Evolutionary conservation across 2,797 vertebrate species (phyloP).

Genomic region (Parauchenoglanis punctatus): DNA sequence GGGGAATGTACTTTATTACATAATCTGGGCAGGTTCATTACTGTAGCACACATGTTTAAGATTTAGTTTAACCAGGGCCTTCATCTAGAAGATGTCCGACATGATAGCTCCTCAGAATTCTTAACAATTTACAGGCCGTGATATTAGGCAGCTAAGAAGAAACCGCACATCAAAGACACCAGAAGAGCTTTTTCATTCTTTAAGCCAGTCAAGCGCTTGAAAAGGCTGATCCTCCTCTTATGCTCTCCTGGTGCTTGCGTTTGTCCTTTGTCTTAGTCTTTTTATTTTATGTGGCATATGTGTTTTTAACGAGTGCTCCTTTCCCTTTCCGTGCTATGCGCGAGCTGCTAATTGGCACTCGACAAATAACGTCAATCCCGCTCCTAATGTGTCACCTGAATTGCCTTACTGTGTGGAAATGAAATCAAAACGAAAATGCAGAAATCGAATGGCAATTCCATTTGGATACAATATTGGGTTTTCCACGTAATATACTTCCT

Average conservation of each 20-base stretch:
- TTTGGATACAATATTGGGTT: slow-evolving; percentile 29
- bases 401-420: slow-evolving; percentile 28
- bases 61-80: slow-evolving; percentile 1
- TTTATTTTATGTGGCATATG: slow-evolving; percentile 45
- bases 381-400: slow-evolving; percentile 32
- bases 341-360: slow-evolving; percentile 28
- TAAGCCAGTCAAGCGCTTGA: slow-evolving; percentile 5
- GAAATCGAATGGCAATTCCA: slow-evolving; percentile 45
- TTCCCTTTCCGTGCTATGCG: slow-evolving; percentile 60
- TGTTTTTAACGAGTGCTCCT: slow-evolving; percentile 44
- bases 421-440: slow-evolving; percentile 18
- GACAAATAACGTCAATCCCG: neutral
- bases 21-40: slow-evolving; percentile 21
- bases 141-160: slow-evolving; percentile 63
- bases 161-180: slow-evolving; percentile 40
- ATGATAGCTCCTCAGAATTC: slow-evolving; percentile 30
- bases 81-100: slow-evolving; percentile 5
- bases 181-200: slow-evolving; percentile 16
- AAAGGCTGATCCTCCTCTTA: slow-evolving; percentile 52
- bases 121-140: slow-evolving; percentile 62
- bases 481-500: slow-evolving; percentile 46
- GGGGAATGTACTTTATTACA: slow-evolving; percentile 8
- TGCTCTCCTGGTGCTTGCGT: slow-evolving; percentile 61
- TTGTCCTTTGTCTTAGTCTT: slow-evolving; percentile 51
- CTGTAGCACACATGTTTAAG: slow-evolving; percentile 36